Conservation (phyloP, 1,140 invertebrate species). For the Drosophila obscura region DNA sequence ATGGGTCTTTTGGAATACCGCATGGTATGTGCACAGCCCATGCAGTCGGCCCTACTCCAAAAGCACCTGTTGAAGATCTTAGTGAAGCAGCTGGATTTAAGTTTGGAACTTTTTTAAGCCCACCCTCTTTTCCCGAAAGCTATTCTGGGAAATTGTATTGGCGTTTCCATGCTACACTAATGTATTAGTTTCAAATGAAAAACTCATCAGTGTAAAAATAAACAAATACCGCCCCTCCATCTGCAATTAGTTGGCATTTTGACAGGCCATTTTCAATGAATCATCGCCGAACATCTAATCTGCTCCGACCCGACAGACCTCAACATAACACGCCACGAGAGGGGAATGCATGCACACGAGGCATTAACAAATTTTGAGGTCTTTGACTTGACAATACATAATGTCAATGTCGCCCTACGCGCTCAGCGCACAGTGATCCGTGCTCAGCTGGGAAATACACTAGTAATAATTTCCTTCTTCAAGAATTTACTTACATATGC, state of each 20-base stretch:
- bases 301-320: conserved; percentile 14
- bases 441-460: no score
- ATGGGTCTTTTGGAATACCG: conserved; percentile 15
- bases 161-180: conserved; percentile 50
- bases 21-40: not conserved
- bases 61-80: conserved; percentile 39
- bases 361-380: no score
- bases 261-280: conserved; percentile 47
- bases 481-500: no score
- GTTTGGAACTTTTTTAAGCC: not conserved
- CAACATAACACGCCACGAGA: conserved; percentile 6
- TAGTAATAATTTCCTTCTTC: no score
- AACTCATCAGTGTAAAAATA: conserved; percentile 44
- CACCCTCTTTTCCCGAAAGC: not conserved
- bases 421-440: no score
- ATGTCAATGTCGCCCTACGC: no score
- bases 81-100: no score
- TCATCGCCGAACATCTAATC: conserved; percentile 10
- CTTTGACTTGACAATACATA: no score
- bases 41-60: conserved; percentile 7
- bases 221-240: conserved; percentile 34
- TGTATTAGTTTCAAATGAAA: conserved; percentile 56
- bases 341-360: no score
- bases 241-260: conserved; percentile 51
- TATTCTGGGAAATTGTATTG: conserved; percentile 30